Percentiles rank a stretch among this genome's conserved stretches.
phyloP scores from a whole-genome alignment of 53 echinoderm and acorn worm species.

The Crossaster papposus region DNA sequence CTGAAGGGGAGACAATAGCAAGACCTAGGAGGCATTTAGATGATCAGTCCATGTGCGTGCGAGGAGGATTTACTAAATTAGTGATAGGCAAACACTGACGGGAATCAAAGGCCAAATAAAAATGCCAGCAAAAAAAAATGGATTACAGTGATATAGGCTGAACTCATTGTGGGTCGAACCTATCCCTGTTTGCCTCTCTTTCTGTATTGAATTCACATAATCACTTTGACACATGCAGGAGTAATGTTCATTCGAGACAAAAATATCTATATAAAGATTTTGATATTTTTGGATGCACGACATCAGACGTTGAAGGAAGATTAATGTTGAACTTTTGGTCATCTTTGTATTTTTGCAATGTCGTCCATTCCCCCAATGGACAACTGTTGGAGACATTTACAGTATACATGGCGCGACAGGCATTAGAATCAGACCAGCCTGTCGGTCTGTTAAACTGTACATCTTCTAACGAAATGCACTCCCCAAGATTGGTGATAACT shows the following conservation, averaged over 20 bases:
- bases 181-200: neutral
- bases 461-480: neutral
- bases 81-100: slow-evolving; percentile 13
- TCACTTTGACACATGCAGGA: too few relatives aligned
- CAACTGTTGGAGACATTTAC: neutral
- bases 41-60: slow-evolving; percentile 56
- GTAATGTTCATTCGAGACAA: too few relatives aligned
- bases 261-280: too few relatives aligned
- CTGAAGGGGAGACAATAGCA: slow-evolving; percentile 49
- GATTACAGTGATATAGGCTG: neutral
- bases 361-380: neutral
- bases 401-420: neutral
- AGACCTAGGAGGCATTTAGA: slow-evolving; percentile 43
- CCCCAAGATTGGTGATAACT: neutral
- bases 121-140: neutral
- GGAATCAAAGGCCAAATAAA: slow-evolving; percentile 3
- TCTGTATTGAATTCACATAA: neutral
- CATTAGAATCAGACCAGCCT: neutral
- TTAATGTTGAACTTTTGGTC: neutral
- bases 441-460: neutral
- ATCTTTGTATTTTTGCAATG: neutral
- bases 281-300: too few relatives aligned
- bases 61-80: slow-evolving; percentile 27
- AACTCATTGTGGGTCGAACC: neutral
- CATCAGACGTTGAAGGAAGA: too few relatives aligned